Conservation (phyloP, 2,113 vertebrate species). For the Pterocles gutturalis region DNA sequence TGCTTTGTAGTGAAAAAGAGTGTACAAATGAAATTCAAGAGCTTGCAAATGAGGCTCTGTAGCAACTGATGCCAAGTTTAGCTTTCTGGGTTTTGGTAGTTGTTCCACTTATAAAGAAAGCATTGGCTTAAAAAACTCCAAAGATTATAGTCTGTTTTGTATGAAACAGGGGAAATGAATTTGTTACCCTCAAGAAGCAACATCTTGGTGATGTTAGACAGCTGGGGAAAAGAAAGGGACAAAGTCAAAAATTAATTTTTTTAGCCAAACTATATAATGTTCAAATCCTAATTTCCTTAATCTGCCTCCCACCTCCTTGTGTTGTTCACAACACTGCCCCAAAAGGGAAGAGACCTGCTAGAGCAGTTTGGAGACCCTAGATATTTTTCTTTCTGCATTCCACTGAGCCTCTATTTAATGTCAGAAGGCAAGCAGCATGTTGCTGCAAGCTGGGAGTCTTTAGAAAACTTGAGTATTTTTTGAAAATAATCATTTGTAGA, state of each 20-base stretch:
- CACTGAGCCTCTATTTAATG: background rate
- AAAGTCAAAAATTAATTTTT: background rate
- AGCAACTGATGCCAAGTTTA: background rate
- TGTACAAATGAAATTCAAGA: background rate
- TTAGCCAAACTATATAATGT: background rate
- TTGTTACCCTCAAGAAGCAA: background rate
- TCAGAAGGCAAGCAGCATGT: background rate
- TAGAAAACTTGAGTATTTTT: background rate
- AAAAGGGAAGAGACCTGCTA: background rate
- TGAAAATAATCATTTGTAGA: background rate
- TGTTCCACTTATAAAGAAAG: background rate
- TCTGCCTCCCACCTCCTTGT: accelerated
- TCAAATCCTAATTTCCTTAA: background rate
- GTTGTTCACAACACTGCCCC: accelerated
- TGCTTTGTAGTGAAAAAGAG: background rate
- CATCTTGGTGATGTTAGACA: background rate
- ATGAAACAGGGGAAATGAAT: background rate
- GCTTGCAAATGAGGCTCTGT: background rate
- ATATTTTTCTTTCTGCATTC: background rate
- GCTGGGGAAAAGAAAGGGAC: background rate
- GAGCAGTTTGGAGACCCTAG: background rate
- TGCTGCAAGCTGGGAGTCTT: background rate
- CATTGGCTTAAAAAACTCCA: background rate
- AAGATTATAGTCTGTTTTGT: background rate
- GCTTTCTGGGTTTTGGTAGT: background rate